Percentiles rank a stretch among this genome's conserved stretches.
Evolutionary conservation across 2,888 invertebrate genomes (phyloP).

Genomic region (Drosophila demipolita): DNA sequence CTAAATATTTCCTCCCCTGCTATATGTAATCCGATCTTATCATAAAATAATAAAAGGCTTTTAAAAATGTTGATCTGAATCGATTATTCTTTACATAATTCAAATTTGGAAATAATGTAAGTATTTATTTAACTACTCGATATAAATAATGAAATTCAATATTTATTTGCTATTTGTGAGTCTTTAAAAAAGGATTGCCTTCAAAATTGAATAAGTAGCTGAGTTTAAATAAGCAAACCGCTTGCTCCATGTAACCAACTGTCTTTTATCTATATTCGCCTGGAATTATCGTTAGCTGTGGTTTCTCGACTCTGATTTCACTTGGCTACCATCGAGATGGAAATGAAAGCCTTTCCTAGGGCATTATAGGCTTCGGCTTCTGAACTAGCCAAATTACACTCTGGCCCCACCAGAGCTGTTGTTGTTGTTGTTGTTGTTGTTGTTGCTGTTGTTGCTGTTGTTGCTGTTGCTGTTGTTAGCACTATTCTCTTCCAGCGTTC

Average conservation of each 20-base stretch:
- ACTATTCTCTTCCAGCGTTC: constrained; percentile 46
- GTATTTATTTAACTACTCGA: neutral
- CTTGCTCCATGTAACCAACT: neutral
- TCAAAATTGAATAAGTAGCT: too few species aligned
- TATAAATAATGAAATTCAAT: too few species aligned
- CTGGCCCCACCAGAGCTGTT: neutral
- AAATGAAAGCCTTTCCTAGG: constrained; percentile 46
- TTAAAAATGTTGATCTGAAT: too few species aligned
- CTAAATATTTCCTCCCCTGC: too few species aligned
- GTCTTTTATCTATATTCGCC: neutral
- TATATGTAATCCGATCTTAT: too few species aligned
- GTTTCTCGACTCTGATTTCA: constrained; percentile 17
- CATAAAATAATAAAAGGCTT: too few species aligned
- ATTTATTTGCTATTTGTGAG: neutral
- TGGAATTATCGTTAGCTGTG: neutral
- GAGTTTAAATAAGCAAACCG: constrained; percentile 6
- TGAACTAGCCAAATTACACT: constrained; percentile 44
- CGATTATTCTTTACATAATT: neutral
- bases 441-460: constrained; percentile 34
- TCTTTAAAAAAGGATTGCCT: neutral
- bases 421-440: constrained; percentile 25
- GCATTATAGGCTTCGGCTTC: constrained; percentile 52
- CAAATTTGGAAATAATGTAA: neutral
- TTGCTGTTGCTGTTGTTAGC: constrained; percentile 42
- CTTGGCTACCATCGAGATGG: constrained; percentile 37